A percentile compares a stretch with the other conserved stretches of the same genome.
These are phyloP conservation scores for Aplochiton taeniatus DNA, from an alignment of 2,797 vertebrate species.

Conservation along the genomic window DNA sequence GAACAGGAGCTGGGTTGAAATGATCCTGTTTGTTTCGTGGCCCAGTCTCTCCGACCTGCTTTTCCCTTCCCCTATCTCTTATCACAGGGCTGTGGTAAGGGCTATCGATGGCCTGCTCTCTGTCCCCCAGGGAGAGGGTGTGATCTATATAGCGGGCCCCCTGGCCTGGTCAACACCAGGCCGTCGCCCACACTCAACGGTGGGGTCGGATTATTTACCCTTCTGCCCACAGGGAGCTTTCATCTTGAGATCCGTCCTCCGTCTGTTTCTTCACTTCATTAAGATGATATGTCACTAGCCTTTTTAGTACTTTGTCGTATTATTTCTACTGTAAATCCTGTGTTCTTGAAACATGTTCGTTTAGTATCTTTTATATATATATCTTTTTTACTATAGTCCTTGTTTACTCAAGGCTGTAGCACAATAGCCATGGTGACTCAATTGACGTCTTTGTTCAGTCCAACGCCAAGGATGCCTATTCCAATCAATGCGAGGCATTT, in stretches of 20 bases:
- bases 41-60: no score
- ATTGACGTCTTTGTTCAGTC: constrained; percentile 1
- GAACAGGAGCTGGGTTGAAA: no score
- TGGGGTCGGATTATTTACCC: constrained; percentile 26
- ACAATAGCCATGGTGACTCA: not conserved
- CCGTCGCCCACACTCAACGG: constrained; percentile 17
- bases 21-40: no score
- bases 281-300: not conserved
- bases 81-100: constrained; percentile 25
- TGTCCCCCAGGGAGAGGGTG: constrained; percentile 2
- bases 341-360: no score
- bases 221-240: constrained; percentile 9
- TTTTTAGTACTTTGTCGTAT: not conserved
- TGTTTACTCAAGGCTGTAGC: not conserved
- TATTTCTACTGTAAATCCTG: not conserved
- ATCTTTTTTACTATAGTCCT: no score
- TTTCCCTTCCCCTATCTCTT: constrained; percentile 11
- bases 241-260: constrained; percentile 11
- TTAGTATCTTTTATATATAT: no score
- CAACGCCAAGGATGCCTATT: not conserved
- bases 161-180: constrained; percentile 17
- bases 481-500: not conserved
- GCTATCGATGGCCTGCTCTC: constrained; percentile 28
- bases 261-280: not conserved
- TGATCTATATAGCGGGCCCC: constrained; percentile 41